These are phyloP conservation scores for Anseranas semipalmata DNA, from an alignment of 2,113 vertebrate species.

Conservation along the genomic window DNA sequence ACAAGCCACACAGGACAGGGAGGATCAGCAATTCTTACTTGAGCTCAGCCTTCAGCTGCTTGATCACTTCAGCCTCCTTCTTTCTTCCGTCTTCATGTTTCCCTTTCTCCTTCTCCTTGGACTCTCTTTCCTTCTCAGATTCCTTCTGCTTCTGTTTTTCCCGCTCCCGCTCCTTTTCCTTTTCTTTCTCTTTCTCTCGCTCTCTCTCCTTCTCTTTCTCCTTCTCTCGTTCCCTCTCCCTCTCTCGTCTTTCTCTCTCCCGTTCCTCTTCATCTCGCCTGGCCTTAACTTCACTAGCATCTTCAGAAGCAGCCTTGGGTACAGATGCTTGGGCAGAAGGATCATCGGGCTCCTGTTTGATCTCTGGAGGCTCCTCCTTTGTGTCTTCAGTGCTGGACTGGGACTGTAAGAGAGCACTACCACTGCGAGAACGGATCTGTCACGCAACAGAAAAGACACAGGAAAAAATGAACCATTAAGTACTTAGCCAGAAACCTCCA, in stretches of 20 bases:
- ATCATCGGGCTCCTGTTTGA: conserved; percentile 88
- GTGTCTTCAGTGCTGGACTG: conserved; percentile 93
- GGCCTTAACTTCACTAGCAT: conserved; percentile 73
- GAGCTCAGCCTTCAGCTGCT: conserved; percentile 94
- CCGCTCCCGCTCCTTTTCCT: conserved; percentile 83
- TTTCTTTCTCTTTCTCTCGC: conserved; percentile 85
- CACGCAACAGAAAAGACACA: background rate
- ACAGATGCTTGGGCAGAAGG: conserved; percentile 69
- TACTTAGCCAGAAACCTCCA: background rate
- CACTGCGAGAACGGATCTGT: conserved; percentile 85
- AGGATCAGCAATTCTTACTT: conserved; percentile 80
- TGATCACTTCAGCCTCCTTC: conserved; percentile 86
- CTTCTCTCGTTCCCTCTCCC: conserved; percentile 81
- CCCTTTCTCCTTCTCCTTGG: conserved; percentile 87
- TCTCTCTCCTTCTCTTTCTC: conserved; percentile 69
- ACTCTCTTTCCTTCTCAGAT: conserved; percentile 78
- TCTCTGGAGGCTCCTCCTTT: conserved; percentile 86
- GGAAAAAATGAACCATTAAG: background rate
- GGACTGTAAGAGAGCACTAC: conserved; percentile 87
- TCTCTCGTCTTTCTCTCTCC: conserved; percentile 82
- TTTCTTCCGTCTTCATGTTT: conserved; percentile 85
- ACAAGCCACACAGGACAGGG: background rate
- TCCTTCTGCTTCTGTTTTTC: conserved; percentile 81
- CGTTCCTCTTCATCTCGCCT: conserved; percentile 78
- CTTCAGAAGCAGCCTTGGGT: conserved; percentile 76